These are phyloP conservation scores for Corythoichthys intestinalis DNA, from an alignment of 2,113 vertebrate genomes.

Conservation along the genomic window DNA sequence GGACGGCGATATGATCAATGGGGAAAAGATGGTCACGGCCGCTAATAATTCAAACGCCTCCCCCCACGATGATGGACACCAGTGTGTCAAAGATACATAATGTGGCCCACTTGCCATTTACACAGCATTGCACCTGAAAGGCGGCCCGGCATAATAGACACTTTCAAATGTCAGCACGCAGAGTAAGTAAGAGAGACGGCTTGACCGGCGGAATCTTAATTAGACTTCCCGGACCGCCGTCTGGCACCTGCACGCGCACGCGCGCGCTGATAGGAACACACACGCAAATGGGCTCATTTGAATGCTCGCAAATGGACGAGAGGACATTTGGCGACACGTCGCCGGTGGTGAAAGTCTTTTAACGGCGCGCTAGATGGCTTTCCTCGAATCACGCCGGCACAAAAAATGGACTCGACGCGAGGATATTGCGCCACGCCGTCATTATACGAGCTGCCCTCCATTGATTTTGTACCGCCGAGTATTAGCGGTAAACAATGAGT, in stretches of 20 bases:
- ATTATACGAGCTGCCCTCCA: too few species aligned
- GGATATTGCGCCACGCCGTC: background rate
- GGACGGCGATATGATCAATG: slow-evolving; percentile 79
- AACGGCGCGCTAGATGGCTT: background rate
- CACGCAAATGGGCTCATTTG: slow-evolving; percentile 5
- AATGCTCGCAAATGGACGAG: slow-evolving; percentile 6
- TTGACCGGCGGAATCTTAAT: slow-evolving; percentile 76
- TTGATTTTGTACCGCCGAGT: too few species aligned
- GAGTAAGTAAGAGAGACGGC: slow-evolving; percentile 79
- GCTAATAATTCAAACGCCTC: slow-evolving; percentile 69
- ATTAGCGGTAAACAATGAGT: too few species aligned
- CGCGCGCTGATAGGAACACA: slow-evolving; percentile 6
- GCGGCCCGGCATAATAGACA: slow-evolving; percentile 77
- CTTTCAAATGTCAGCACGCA: slow-evolving; percentile 83
- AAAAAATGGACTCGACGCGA: background rate
- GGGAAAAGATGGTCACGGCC: slow-evolving; percentile 69
- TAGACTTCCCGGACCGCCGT: slow-evolving; percentile 59
- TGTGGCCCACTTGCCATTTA: slow-evolving; percentile 78
- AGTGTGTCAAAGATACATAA: slow-evolving; percentile 81
- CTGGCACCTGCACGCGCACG: slow-evolving; percentile 20
- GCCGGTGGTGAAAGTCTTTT: background rate
- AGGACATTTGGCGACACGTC: background rate
- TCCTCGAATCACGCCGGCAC: background rate
- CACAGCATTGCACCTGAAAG: slow-evolving; percentile 81
- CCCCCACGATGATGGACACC: slow-evolving; percentile 69